Evolutionary conservation across 2,797 vertebrate species (phyloP).

Genomic region (Micromesistius poutassou): DNA sequence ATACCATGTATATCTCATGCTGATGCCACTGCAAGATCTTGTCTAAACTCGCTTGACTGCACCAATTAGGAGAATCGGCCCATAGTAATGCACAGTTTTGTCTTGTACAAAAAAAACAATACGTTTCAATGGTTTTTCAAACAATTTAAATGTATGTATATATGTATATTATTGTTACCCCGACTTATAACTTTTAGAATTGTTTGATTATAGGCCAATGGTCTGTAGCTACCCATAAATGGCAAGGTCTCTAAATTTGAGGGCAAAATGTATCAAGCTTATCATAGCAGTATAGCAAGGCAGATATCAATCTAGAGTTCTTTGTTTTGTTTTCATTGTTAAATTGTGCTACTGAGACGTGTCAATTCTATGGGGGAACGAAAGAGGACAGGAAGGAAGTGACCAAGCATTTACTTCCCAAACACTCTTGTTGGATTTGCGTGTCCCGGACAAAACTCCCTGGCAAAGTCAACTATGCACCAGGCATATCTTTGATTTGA

Average conservation of each 20-base stretch:
- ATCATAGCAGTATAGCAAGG: neutral
- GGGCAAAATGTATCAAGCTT: neutral
- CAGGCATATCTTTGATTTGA: constrained; percentile 2
- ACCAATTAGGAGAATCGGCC: neutral
- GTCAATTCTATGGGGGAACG: constrained; percentile 5
- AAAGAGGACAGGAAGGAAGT: neutral
- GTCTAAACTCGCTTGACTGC: neutral
- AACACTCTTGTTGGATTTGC: constrained; percentile 6
- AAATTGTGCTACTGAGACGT: neutral
- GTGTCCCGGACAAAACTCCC: constrained; percentile 18
- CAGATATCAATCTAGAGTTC: neutral
- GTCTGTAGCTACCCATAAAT: neutral
- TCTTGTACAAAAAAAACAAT: neutral
- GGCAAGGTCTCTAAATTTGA: neutral
- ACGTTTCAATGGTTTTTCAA: neutral
- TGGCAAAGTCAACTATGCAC: neutral
- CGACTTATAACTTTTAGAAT: neutral
- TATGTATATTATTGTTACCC: neutral
- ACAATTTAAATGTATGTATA: neutral
- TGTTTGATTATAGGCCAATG: neutral
- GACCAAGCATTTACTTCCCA: neutral
- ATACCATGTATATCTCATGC: neutral
- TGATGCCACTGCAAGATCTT: neutral
- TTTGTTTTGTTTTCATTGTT: constrained; percentile 8
- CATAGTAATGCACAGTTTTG: neutral